Evolutionary conservation across 92 coral and sea anemone genomes (phyloP).

Genomic region (Anthopleura xanthogrammica): DNA sequence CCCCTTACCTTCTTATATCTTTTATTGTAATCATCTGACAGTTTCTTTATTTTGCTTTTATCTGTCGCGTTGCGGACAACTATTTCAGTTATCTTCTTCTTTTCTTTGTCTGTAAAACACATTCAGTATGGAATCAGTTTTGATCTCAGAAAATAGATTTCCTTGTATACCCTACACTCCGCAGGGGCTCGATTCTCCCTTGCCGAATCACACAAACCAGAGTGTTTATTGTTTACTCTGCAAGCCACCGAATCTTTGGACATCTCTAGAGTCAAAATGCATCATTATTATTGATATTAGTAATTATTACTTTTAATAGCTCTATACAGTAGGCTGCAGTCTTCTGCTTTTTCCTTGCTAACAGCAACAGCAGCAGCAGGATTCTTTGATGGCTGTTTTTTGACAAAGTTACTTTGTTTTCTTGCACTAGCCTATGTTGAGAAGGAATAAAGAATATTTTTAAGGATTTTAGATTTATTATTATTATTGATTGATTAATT

Average conservation of each 20-base stretch:
- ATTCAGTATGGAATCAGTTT: background rate
- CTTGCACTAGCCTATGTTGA: background rate
- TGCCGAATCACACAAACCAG: no score
- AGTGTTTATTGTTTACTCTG: no score
- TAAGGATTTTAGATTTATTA: no score
- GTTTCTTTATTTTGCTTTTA: slow-evolving; percentile 33
- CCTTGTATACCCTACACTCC: no score
- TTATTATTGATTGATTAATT: no score
- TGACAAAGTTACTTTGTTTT: slow-evolving; percentile 17
- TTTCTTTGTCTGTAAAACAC: slow-evolving; percentile 33
- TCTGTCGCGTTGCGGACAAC: slow-evolving; percentile 41
- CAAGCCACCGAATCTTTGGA: no score
- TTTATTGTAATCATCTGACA: slow-evolving; percentile 39
- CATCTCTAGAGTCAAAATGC: background rate
- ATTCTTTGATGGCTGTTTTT: slow-evolving; percentile 29
- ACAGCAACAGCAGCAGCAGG: slow-evolving; percentile 16
- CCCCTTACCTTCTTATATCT: slow-evolving; percentile 44
- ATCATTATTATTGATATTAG: background rate
- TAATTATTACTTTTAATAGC: slow-evolving; percentile 56
- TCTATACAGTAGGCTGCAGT: slow-evolving; percentile 48
- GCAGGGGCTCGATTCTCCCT: no score
- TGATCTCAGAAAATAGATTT: no score
- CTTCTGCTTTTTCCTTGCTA: slow-evolving; percentile 55
- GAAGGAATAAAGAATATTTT: background rate
- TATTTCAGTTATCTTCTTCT: slow-evolving; percentile 45